Evolutionary conservation across 2,113 vertebrate species (phyloP), one percentile per base, ranked within the genome.

Genomic region (Osmerus eperlanus): DNA sequence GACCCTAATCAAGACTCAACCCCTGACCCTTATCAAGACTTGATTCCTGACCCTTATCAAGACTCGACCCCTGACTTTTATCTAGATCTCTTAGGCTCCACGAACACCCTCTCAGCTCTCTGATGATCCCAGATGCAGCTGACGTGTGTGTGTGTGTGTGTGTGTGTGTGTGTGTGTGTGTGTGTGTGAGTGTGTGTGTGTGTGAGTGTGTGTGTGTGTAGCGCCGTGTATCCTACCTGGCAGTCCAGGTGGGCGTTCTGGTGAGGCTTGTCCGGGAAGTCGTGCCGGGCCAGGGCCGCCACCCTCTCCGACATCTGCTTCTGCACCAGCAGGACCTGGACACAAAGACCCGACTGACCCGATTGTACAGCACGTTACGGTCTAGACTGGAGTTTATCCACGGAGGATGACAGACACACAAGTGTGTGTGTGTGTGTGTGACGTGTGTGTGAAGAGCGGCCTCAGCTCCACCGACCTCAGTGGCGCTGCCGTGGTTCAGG

Each of bases 281-380:
- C 92, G 68, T 95, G 94, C 0, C 91, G 84, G 0, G 95, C 95
- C 85, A 99, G 84, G 19, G 92, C 95, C 0, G 92, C 91, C 85
- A 99, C 93, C 29, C 95, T 88, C 90, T 98, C 97, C 0, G 94
- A 90, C 96, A 99, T 97, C 88, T 99, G 97, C 85, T 99, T 99
- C 58, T 94, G 92, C 54, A 98, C 96, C 74, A 99, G 70, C 71
- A 99, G 90, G 65, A 98, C 96, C 86, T 98, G 28, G 5, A 58
- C 16, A 19, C n/a, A 58, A 58, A 21, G 56, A 58, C 7, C 8
- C 56, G 18, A 3, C 56, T 41, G 36, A 41, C 36, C 36, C 36
- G 36, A 9, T 41, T 41, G 36, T 41, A 41, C 36, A 41, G 36
- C 36, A 41, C 7, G 36, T 41, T 41, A 41, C 36, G 6, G 4